A percentile compares a stretch with the other conserved stretches of the same genome.
These are phyloP conservation scores for Synanthedon myopaeformis DNA, from an alignment of 2,888 invertebrate species.

Conservation along the genomic window DNA sequence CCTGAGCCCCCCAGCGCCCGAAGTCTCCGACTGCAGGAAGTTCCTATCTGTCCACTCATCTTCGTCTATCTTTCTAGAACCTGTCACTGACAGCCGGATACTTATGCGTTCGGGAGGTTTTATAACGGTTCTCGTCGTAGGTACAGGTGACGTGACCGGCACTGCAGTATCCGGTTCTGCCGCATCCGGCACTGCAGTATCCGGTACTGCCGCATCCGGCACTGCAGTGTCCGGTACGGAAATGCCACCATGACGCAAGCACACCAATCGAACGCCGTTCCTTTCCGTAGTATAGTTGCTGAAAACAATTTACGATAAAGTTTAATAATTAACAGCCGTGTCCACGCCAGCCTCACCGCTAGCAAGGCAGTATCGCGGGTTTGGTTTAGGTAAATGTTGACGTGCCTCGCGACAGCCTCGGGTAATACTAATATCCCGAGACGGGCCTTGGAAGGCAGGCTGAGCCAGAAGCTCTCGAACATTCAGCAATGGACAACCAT, in stretches of 20 bases:
- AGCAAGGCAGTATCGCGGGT: no score
- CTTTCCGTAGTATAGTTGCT: conserved; percentile 56
- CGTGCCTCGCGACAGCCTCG: no score
- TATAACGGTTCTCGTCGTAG: conserved; percentile 8
- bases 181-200: no score
- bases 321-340: no score
- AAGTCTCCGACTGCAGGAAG: conserved; percentile 83
- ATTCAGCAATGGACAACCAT: no score
- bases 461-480: no score
- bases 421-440: no score
- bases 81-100: conserved; percentile 31
- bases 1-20: conserved; percentile 50
- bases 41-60: conserved; percentile 97
- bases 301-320: neutral
- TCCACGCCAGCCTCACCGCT: no score
- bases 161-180: no score
- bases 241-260: conserved; percentile 46
- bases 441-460: no score
- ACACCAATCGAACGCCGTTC: conserved; percentile 45
- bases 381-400: no score
- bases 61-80: conserved; percentile 83
- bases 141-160: conserved; percentile 16
- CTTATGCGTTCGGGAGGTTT: conserved; percentile 52
- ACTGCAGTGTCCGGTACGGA: conserved; percentile 4
- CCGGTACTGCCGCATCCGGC: conserved; percentile 9